A percentile compares a stretch with the other conserved stretches of the same genome.
Evolutionary conservation across 2,113 vertebrate genomes (phyloP).

Genomic region (Phalacrocorax carbo): DNA sequence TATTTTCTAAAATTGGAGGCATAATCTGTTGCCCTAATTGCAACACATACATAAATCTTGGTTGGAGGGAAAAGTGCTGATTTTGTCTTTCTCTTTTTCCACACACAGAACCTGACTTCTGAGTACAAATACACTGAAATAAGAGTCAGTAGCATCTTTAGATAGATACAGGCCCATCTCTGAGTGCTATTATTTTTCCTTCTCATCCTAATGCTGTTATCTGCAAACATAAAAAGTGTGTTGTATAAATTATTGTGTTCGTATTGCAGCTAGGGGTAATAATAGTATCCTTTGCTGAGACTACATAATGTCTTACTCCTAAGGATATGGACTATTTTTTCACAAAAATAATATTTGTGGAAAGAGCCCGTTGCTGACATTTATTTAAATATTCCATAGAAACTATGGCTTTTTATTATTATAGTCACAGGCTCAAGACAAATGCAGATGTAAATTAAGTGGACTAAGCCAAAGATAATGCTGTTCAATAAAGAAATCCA

Average conservation of each 20-base stretch:
- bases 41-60: background rate
- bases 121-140: background rate
- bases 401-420: background rate
- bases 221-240: background rate
- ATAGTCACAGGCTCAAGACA: background rate
- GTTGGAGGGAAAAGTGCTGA: background rate
- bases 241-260: background rate
- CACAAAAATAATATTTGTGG: background rate
- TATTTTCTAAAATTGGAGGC: constrained; percentile 36
- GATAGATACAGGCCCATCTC: background rate
- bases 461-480: background rate
- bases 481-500: background rate
- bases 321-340: background rate
- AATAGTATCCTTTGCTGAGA: background rate
- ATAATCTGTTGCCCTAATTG: constrained; percentile 53
- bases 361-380: background rate
- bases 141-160: background rate
- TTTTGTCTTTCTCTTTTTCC: constrained; percentile 4
- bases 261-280: background rate
- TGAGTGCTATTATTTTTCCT: background rate
- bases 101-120: background rate
- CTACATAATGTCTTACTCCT: background rate
- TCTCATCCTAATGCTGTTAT: background rate
- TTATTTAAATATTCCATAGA: background rate
- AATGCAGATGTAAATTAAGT: background rate